Evolutionary conservation across 2,113 vertebrate genomes (phyloP).

Genomic region (Formicarius rufipectus): DNA sequence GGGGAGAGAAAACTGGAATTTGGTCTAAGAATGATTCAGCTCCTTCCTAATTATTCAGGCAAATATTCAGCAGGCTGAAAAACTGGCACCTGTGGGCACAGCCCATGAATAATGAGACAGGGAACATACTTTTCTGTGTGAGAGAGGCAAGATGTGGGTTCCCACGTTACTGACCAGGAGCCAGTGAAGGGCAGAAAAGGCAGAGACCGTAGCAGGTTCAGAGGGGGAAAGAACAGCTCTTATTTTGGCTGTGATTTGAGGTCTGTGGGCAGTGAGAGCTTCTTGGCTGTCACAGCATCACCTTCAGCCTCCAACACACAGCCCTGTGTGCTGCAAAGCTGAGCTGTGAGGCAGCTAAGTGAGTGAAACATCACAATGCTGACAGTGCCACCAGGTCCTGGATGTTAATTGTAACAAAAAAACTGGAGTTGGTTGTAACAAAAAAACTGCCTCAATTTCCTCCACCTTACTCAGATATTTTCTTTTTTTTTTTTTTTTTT

Average conservation of each 20-base stretch:
- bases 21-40: conserved; percentile 66
- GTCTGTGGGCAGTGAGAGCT: not conserved
- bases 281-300: not conserved
- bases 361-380: not conserved
- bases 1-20: conserved; percentile 32
- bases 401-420: not conserved
- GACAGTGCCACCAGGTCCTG: not conserved
- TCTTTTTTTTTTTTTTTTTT: not conserved
- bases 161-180: not conserved
- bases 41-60: conserved; percentile 54
- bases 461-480: not conserved
- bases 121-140: not conserved
- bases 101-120: conserved; percentile 30
- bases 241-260: not conserved
- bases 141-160: not conserved
- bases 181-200: rapidly evolving
- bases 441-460: not conserved
- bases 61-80: conserved; percentile 39
- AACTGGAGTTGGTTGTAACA: not conserved
- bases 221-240: not conserved
- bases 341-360: not conserved
- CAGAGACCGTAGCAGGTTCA: not conserved
- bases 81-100: conserved; percentile 35
- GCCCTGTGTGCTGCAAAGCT: not conserved
- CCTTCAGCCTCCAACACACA: not conserved